Conservation (phyloP, 2,888 invertebrate genomes). For the Coecobrya sp. region DNA sequence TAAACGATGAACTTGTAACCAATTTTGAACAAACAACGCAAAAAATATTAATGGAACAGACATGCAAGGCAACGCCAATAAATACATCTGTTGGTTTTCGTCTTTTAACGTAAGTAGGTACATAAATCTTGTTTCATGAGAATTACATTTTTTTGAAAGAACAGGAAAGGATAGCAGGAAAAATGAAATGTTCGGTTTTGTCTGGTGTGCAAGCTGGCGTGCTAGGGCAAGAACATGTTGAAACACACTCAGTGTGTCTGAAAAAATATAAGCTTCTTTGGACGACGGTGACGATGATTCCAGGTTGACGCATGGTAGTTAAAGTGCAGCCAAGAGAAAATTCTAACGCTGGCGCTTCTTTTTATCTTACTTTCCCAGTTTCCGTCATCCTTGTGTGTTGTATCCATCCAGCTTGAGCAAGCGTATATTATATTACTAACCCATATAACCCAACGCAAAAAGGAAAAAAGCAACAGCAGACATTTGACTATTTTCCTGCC, state of each 20-base stretch:
- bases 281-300: conserved; percentile 2
- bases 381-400: background rate
- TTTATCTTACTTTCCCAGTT: conserved; percentile 59
- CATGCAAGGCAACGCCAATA: too few species aligned
- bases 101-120: too few species aligned
- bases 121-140: background rate
- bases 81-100: too few species aligned
- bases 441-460: background rate
- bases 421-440: background rate
- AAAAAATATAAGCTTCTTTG: conserved; percentile 35
- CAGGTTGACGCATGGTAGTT: background rate
- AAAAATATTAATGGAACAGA: too few species aligned
- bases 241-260: background rate
- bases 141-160: background rate
- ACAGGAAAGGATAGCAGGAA: conserved; percentile 8
- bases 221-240: background rate
- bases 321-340: conserved; percentile 4
- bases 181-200: conserved; percentile 8
- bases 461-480: conserved; percentile 31
- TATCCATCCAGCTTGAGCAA: conserved; percentile 1
- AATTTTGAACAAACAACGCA: too few species aligned
- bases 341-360: conserved; percentile 74
- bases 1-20: too few species aligned
- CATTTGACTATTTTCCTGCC: conserved; percentile 66
- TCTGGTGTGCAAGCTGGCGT: background rate